A percentile compares a stretch with the other conserved stretches of the same genome.
These are phyloP conservation scores for Mesocentrotus franciscanus DNA, from an alignment of 53 echinoderm and acorn worm genomes.

Conservation along the genomic window DNA sequence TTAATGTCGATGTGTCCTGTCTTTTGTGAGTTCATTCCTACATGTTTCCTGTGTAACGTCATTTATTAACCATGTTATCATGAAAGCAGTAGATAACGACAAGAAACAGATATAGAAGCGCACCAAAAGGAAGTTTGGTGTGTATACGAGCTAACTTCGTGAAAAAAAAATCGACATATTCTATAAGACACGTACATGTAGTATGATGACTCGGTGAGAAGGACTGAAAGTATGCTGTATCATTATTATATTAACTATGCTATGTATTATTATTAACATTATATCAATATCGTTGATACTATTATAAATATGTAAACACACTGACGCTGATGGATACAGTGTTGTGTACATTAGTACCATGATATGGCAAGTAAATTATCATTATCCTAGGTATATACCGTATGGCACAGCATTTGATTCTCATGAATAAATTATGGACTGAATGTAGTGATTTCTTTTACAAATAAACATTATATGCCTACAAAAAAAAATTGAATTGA, in stretches of 20 bases:
- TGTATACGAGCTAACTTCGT: constrained; percentile 26
- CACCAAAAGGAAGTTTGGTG: neutral
- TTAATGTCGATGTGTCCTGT: constrained; percentile 15
- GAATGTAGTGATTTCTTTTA: constrained; percentile 73
- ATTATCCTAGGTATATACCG: constrained; percentile 61
- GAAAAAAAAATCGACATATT: constrained; percentile 36
- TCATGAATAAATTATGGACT: constrained; percentile 67
- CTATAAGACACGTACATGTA: constrained; percentile 45
- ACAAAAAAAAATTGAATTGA: constrained; percentile 13
- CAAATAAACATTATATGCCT: constrained; percentile 73
- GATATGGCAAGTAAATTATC: constrained; percentile 63
- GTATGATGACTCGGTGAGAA: constrained; percentile 25
- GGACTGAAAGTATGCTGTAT: constrained; percentile 33
- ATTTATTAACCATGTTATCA: constrained; percentile 46
- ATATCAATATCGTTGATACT: constrained; percentile 66
- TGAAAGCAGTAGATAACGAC: constrained; percentile 35
- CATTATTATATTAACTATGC: constrained; percentile 67
- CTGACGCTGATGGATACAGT: constrained; percentile 35
- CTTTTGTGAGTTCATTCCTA: constrained; percentile 48
- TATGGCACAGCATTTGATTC: constrained; percentile 55
- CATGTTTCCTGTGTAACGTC: constrained; percentile 35
- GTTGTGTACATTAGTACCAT: constrained; percentile 58
- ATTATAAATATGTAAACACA: constrained; percentile 70
- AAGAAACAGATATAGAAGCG: constrained; percentile 24
- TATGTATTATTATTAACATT: constrained; percentile 70